Base-by-base conservation (phyloP, 2,113 vertebrate genomes). In the Tetraodon nigroviridis region DNA sequence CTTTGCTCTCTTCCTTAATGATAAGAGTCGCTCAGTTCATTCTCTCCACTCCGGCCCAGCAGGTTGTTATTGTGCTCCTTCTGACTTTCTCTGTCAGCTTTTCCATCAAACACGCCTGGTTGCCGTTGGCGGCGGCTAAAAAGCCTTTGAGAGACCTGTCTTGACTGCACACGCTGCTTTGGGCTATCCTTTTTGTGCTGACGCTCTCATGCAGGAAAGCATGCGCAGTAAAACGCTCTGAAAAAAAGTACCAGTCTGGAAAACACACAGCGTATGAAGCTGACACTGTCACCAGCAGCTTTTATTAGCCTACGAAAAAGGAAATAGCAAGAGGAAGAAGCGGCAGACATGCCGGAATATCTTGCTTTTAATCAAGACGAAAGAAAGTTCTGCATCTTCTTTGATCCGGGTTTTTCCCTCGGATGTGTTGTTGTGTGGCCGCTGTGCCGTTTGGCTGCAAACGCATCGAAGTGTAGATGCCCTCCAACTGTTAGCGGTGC, bases 211-310 rank as follows among this genome's bases (percentile, higher is more conserved):
- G 40, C 21, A 20, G 62, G 62, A 5, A 55, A 61, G 13, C 32
- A 22, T 60, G 51, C 56, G 32, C 51, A 47, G 40, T 16, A 47
- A 71, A 68, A 46, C 13, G 16, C 42, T 13, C 16, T 47, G 2
- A 7, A 22, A 58, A 73, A 50, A 70, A 59, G n/a, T 13, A 32
- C 18, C 2, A 21, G 80, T 82, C 79, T 19, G 46, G 61, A 77
- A 84, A 20, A 32, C 27, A 6, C 40, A 44, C 51, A 72, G 51
- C 17, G 54, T 75, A 79, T 71, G 76, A 69, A 52, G 51, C 7
- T 27, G 53, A 59, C 37, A 79, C 84, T 71, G 76, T 83, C 68
- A 41, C 22, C 53, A 55, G 5, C 18, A 59, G 55, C 24, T 51
- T 59, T 18, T 1, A 4, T 68, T 44, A 29, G 60, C 51, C 21